Percentiles rank a stretch among this genome's conserved stretches.
Conservation (phyloP, 2,113 vertebrate genomes). For the Circaetus gallicus region DNA sequence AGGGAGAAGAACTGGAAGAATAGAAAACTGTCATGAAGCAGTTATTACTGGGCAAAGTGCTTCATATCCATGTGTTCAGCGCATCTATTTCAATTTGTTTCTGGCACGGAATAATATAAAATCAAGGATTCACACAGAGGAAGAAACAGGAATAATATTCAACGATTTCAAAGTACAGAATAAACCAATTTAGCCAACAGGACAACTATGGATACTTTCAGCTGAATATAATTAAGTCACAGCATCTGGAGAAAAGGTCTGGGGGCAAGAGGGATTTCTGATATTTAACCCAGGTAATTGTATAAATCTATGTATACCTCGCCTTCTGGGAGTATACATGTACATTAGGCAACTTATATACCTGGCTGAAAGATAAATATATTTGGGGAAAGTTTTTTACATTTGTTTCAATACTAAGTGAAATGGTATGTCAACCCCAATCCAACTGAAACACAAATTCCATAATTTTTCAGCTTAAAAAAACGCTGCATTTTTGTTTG, state of each 20-base stretch:
- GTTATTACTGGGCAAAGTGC: conserved; percentile 43
- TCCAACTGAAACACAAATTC: background rate
- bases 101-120: conserved; percentile 28
- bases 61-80: conserved; percentile 32
- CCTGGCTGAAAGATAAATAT: background rate
- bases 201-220: background rate
- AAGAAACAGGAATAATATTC: conserved; percentile 45
- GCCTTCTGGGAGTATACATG: background rate
- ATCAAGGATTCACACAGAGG: conserved; percentile 6
- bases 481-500: fast-evolving
- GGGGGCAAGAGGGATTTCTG: background rate
- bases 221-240: background rate
- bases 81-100: conserved; percentile 70
- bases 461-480: background rate
- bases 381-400: background rate
- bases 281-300: background rate
- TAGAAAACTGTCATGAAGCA: conserved; percentile 8
- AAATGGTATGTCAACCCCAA: background rate
- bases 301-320: background rate
- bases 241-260: background rate
- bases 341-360: background rate
- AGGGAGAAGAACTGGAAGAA: conserved; percentile 31
- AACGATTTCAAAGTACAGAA: conserved; percentile 34
- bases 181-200: conserved; percentile 33
- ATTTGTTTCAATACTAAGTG: background rate